Evolutionary conservation across 2,113 vertebrate species (phyloP).

Genomic region (Nyctibius bracteatus): DNA sequence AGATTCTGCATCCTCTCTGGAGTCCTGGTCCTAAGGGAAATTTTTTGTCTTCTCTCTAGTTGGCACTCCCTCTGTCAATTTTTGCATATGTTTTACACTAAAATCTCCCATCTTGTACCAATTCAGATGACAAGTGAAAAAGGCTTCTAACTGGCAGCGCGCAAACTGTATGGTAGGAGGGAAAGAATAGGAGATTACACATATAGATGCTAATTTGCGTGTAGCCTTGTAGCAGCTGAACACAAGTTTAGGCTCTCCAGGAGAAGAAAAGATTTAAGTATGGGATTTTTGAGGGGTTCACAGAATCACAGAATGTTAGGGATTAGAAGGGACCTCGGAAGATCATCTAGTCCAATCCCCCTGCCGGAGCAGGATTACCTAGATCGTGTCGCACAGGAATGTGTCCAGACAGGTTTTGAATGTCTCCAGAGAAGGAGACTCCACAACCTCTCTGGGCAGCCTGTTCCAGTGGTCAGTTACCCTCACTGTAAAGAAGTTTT

Average conservation of each 20-base stretch:
- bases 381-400: no score
- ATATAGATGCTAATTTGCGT: neutral
- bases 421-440: no score
- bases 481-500: no score
- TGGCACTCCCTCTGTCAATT: neutral
- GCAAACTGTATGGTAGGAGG: neutral
- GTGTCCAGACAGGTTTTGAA: no score
- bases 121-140: neutral
- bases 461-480: no score
- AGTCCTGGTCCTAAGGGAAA: neutral
- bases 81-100: neutral
- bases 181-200: neutral
- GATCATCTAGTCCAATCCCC: no score
- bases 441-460: no score
- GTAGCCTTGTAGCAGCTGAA: neutral
- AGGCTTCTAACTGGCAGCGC: neutral
- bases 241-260: accelerated
- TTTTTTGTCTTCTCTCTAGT: neutral
- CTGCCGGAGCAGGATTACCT: no score
- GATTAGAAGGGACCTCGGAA: no score
- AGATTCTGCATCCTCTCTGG: neutral
- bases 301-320: no score
- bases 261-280: neutral
- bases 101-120: neutral
- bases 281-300: accelerated